Base-by-base conservation (phyloP, 2,113 vertebrate genomes). In the Oreochromis aureus region DNA sequence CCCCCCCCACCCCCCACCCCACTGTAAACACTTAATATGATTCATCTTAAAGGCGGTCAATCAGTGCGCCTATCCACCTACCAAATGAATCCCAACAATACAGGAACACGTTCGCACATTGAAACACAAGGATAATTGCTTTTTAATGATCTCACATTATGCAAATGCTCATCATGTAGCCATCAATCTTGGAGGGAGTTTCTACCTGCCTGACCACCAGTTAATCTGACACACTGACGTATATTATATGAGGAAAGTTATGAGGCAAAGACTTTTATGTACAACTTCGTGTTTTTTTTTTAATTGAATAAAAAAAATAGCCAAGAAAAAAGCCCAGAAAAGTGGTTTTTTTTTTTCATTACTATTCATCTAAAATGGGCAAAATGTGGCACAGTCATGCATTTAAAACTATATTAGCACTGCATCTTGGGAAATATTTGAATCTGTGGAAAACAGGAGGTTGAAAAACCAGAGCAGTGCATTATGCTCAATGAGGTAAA, bases 121-220 rank as follows among this genome's bases (percentile, higher is more conserved):
- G 88, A 93, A 90, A 94, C 88, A 89, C 80, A 83, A 89, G 88
- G 93, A 95, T 97, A 97, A 98, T 98, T 97, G 97, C 93, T 96
- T 98, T 97, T 97, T 98, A 98, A 98, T 97, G 97, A 97, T 96
- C 96, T 94, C 91, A 92, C 96, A 98, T 98, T 98, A 97, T 97
- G 98, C 96, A 97, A 97, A 98, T 98, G 94, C 89, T 95, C 96
- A 96, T 97, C 95, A 96, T 92, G 85, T 93, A 96, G 96, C 96
- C 95, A 97, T 97, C 95, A 96, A 97, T 97, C 93, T 94, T 94
- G 83, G 84, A 84, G 84, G 85, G 92, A 95, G 95, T 96, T 95
- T 94, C 95, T 95, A 94, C 93, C 90, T 95, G 95, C 93, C 93
- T 95, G 94, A 96, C 86, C 89, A 91, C 27, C 86, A 94, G 39